Evolutionary conservation across 2,888 invertebrate species (phyloP), one percentile per base, ranked within the genome.

Genomic region (Zygothrica quintamaculata): DNA sequence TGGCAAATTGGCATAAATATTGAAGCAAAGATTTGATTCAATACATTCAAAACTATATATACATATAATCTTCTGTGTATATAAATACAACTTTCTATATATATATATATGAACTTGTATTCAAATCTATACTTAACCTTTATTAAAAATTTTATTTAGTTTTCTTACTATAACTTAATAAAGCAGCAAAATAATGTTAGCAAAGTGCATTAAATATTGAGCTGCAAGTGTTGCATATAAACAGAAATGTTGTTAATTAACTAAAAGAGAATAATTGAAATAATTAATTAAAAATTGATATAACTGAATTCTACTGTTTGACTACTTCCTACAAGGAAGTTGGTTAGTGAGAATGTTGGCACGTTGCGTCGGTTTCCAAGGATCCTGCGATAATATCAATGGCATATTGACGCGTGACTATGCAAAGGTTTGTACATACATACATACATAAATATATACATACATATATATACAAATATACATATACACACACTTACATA

Each of bases 341-440:
- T 26, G 34, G 31, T 22, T 22, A 22, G 22, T 22, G 40, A 88
- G 73, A 44, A 91, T 91, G 91, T 73, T 91, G 81, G 91, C 88
- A 9, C 89, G 90, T 46, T 91, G 91, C 64, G 91, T 91, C 37
- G 90, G 90, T 64, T 93, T 94, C 87, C 95, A 95, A 91, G 95
- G 95, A 84, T 95, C 96, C 76, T 94, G 93, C 71, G 96, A 96
- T 91, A 95, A 96, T 91, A 94, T 96, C 65, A 88, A 91, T 48
- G 84, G 87, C 52, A 84, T 88, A 46, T 73, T 87, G 67, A 90
- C 94, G 93, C 67, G 93, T 93, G 88, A 94, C 93, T 88, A 95
- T 94, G 90, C 93, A 93, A 86, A 95, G 95, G 95, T 95, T 82
- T 58, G 90, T 88, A 73, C 50, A 18, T 11, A 25, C 34, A 34